These are phyloP conservation scores for Numida meleagris DNA, from an alignment of 2,113 vertebrate genomes.

Conservation along the genomic window DNA sequence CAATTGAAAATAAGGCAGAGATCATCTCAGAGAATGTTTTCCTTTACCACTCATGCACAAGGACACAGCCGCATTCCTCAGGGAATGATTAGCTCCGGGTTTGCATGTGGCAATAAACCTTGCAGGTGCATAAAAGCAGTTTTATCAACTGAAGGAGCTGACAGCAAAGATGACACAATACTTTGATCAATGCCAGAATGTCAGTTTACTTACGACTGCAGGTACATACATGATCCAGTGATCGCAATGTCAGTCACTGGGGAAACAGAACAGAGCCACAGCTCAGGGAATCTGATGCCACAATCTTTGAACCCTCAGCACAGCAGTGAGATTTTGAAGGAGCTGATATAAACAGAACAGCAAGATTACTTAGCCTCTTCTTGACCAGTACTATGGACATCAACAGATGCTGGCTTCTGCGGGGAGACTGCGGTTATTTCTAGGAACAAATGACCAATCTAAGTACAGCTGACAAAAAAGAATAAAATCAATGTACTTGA, in stretches of 20 bases:
- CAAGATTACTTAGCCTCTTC: not conserved
- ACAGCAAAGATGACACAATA: not conserved
- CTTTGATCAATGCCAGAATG: not conserved
- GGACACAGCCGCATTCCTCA: not conserved
- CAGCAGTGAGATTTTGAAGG: not conserved
- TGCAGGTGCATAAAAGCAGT: not conserved
- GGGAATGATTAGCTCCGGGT: fast-evolving
- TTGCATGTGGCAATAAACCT: not conserved
- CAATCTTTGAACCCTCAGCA: not conserved
- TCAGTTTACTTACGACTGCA: not conserved
- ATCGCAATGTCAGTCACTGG: not conserved
- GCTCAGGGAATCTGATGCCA: not conserved
- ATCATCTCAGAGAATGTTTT: not conserved
- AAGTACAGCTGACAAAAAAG: not conserved
- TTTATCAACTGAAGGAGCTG: not conserved
- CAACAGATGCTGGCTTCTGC: not conserved
- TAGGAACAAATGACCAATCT: not conserved
- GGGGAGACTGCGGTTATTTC: not conserved
- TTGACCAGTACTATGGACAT: not conserved
- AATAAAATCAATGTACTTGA: not conserved
- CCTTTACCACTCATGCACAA: not conserved
- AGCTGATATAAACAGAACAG: not conserved
- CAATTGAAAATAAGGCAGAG: not conserved
- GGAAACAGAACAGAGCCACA: not conserved
- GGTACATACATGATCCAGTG: fast-evolving